Evolutionary conservation across 2,888 invertebrate genomes (phyloP), one percentile per base, ranked within the genome.

Genomic region (Drosophila quinaria): DNA sequence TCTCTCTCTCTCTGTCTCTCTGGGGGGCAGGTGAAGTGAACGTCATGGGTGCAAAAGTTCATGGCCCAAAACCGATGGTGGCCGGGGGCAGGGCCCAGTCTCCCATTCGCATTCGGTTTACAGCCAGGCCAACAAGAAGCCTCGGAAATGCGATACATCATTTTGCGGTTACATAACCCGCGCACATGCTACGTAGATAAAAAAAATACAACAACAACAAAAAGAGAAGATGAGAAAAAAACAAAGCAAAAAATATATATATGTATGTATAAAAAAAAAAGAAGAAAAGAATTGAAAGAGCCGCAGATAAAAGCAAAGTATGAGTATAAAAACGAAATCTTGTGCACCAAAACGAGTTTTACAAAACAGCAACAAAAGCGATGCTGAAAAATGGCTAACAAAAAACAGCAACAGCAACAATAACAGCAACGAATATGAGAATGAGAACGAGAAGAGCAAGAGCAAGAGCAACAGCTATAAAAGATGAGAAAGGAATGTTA

Each of bases 141-240:
- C 72, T 56, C 64, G 76, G 83, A 64, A 88, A 80, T 87, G 69
- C 72, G 87, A 89, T 89, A 83, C 78, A 80, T 87, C 72, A 80
- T 80, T 86, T 74, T 89, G 83, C 74, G 83, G 83, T 83, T 83
- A 80, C 87, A 83, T 89, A 83, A 89, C 78, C 70, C 74, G 69
- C 75, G 87, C 89, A 83, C 89, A 83, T 87, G 89, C 77, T 86
- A 80, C 72, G 74, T 84, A 80, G 72, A 80, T 87, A 80, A 77
- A 51, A 51, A 69, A 47, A 39, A 71, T n/a, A 39, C 17, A 51
- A 17, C 25, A 25, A 25, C 22, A 56, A 49, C 22, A 49, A 55
- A 50, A 47, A 39, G 46, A 65, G 42, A 25, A 17, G 22, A 22
- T 1, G 29, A 35, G 42, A 60, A 35, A 60, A 29, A 59, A 13